Percentiles rank a stretch among this genome's conserved stretches.
phyloP scores from a whole-genome alignment of 2,888 invertebrate species.

The Archips crataeganus region DNA sequence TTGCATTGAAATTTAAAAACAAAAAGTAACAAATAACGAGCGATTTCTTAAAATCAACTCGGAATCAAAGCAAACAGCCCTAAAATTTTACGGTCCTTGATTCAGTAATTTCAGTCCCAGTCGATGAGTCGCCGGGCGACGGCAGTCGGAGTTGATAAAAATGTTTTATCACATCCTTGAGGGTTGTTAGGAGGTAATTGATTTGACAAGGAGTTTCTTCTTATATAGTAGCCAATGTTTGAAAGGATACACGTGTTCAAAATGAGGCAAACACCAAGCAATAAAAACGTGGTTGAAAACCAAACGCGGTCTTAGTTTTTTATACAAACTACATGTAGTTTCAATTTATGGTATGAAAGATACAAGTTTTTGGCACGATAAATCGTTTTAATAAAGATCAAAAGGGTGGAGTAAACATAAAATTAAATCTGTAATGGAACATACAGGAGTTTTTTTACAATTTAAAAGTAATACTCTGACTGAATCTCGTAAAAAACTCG shows the following conservation, averaged over 20 bases:
- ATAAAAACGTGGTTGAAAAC: not conserved
- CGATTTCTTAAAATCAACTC: slow-evolving; percentile 23
- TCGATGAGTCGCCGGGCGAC: slow-evolving; percentile 24
- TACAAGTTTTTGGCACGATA: not conserved
- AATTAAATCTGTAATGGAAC: not conserved
- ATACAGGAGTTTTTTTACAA: not conserved
- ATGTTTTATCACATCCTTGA: slow-evolving; percentile 24
- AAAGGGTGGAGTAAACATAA: not conserved
- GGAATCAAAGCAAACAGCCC: slow-evolving; percentile 24
- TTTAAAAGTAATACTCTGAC: not conserved
- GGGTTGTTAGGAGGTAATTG: slow-evolving; percentile 24
- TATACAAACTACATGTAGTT: no score
- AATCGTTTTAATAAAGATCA: no score
- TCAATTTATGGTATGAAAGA: not conserved
- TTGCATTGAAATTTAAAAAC: not conserved
- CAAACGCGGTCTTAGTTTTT: no score
- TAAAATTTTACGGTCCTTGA: slow-evolving; percentile 38
- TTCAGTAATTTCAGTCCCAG: slow-evolving; percentile 30
- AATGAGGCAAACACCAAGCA: not conserved
- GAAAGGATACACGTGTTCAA: not conserved
- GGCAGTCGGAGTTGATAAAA: slow-evolving; percentile 33
- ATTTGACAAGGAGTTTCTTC: not conserved
- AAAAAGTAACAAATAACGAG: slow-evolving; percentile 13
- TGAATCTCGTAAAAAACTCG: not conserved
- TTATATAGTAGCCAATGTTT: not conserved